These are phyloP conservation scores for Acanthisitta chloris DNA, from an alignment of 2,113 vertebrate genomes.

Conservation along the genomic window DNA sequence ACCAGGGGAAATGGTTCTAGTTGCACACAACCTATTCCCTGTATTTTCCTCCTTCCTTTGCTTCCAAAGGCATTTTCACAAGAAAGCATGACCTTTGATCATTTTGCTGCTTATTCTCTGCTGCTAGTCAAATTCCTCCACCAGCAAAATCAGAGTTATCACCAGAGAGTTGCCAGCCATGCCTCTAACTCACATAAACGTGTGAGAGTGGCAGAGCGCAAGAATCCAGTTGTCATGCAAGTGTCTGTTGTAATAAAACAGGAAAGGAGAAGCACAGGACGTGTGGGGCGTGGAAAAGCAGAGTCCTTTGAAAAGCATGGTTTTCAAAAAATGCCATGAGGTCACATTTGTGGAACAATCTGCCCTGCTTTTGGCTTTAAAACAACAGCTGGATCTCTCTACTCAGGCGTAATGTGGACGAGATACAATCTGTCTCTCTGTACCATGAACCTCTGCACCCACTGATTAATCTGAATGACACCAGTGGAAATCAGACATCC, in stretches of 20 bases:
- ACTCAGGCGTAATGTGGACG: neutral
- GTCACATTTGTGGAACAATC: neutral
- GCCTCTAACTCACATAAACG: neutral
- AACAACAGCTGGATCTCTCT: neutral
- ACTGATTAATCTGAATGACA: constrained; percentile 47
- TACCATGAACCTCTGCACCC: neutral
- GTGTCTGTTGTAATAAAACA: neutral
- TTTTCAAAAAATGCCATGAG: neutral
- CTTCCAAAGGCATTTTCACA: neutral
- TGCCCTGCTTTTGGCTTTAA: neutral
- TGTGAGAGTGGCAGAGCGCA: neutral
- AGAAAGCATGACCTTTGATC: neutral
- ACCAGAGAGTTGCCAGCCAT: neutral
- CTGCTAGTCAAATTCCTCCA: neutral
- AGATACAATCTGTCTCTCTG: constrained; percentile 37
- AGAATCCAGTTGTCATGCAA: neutral
- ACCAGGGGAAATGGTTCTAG: neutral
- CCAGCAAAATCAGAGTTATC: neutral
- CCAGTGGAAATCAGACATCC: constrained; percentile 38
- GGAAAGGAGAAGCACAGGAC: neutral
- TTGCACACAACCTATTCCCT: neutral
- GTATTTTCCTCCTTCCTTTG: neutral
- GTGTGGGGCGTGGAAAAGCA: neutral
- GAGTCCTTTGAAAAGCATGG: neutral
- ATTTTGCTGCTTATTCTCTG: neutral